Conservation (phyloP, 2,888 invertebrate species). For the Cybosia mesomella region DNA sequence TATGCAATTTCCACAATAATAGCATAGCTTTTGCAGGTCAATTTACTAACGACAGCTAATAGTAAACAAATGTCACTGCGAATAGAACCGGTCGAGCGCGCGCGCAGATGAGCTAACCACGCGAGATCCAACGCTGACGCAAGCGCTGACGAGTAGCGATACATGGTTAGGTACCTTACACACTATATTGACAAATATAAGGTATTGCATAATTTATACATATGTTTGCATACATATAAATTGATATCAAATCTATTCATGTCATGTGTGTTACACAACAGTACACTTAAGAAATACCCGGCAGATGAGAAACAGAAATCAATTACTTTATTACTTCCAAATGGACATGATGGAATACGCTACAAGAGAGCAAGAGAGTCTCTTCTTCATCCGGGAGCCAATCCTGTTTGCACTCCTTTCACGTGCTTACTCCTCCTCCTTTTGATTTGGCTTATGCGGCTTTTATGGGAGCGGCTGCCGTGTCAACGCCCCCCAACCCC, state of each 20-base stretch:
- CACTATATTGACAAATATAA: constrained; percentile 13
- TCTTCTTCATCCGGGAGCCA: too few species aligned
- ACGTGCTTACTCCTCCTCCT: neutral
- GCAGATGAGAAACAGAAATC: too few species aligned
- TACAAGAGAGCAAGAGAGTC: too few species aligned
- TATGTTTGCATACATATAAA: constrained; percentile 6
- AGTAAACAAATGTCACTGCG: constrained; percentile 50
- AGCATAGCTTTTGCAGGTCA: neutral
- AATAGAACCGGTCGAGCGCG: constrained; percentile 44
- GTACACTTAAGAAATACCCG: too few species aligned
- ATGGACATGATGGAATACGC: too few species aligned
- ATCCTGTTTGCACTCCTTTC: neutral
- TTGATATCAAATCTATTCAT: neutral
- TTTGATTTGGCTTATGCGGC: too few species aligned
- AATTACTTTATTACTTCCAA: too few species aligned
- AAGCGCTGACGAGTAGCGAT: constrained; percentile 32
- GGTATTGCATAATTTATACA: constrained; percentile 13
- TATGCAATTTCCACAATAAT: neutral
- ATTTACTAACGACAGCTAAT: constrained; percentile 21
- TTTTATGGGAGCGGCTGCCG: too few species aligned
- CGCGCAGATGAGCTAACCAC: constrained; percentile 51
- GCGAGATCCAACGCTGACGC: constrained; percentile 45
- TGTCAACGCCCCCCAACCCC: too few species aligned
- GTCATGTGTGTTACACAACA: neutral
- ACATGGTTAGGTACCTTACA: constrained; percentile 6